A percentile compares a stretch with the other conserved stretches of the same genome.
Conservation (phyloP, 30 jellyfish, hydroid and myxozoan species). For the Hydra vulgaris region DNA sequence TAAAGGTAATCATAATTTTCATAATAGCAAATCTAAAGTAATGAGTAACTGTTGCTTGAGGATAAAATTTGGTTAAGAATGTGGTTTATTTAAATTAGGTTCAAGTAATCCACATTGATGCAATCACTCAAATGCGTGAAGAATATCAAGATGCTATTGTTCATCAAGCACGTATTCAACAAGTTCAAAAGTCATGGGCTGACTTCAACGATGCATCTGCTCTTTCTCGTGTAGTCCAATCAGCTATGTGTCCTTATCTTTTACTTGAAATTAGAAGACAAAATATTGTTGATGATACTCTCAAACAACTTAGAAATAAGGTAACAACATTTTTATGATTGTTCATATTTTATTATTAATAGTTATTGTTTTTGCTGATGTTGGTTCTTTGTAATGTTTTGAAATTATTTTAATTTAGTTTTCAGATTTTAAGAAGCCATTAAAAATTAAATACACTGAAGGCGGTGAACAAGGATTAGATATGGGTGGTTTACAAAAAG, state of each 20-base stretch:
- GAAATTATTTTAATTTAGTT: conserved; percentile 7
- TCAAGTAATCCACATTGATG: conserved; percentile 69
- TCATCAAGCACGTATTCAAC: conserved; percentile 79
- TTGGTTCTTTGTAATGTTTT: neutral
- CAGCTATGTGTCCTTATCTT: conserved; percentile 89
- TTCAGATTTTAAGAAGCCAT: conserved; percentile 74
- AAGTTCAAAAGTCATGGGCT: conserved; percentile 54
- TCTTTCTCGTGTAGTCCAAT: conserved; percentile 49
- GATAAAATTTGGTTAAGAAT: too few species aligned
- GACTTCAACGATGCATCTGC: conserved; percentile 35
- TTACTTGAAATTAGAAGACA: conserved; percentile 67
- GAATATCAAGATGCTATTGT: conserved; percentile 79
- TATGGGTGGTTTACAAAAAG: conserved; percentile 94
- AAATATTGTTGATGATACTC: conserved; percentile 57
- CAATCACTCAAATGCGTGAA: conserved; percentile 79
- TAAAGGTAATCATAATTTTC: conserved; percentile 38
- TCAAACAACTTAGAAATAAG: conserved; percentile 59
- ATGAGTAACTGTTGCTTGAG: too few species aligned
- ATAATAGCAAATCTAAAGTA: too few species aligned
- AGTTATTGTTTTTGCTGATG: too few species aligned
- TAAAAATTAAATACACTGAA: conserved; percentile 56
- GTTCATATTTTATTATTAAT: too few species aligned
- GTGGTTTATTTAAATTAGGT: conserved; percentile 26
- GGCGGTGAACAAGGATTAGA: conserved; percentile 96
- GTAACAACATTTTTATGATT: conserved; percentile 12